These are phyloP conservation scores for Pogonognathellus flavescens DNA, from an alignment of 1,140 invertebrate species.

Conservation along the genomic window DNA sequence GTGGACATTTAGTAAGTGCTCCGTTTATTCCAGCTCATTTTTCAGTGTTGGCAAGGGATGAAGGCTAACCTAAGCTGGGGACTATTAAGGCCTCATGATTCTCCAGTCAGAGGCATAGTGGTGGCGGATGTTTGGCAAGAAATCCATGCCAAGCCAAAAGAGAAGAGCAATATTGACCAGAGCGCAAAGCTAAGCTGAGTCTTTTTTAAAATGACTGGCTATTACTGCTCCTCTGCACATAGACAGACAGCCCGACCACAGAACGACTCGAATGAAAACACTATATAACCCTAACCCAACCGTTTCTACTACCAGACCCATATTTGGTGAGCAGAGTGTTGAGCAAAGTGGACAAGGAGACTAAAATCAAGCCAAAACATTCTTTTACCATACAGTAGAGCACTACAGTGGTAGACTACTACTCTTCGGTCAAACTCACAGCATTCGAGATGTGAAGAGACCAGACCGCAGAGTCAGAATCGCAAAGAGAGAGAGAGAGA, in stretches of 20 bases:
- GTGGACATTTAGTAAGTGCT: not conserved
- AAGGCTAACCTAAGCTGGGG: slow-evolving; percentile 39
- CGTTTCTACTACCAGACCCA: not conserved
- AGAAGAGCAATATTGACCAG: slow-evolving; percentile 56
- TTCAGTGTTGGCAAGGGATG: slow-evolving; percentile 41
- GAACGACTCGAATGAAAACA: not conserved
- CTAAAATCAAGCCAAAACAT: too few species aligned
- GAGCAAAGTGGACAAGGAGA: too few species aligned
- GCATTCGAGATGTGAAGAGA: too few species aligned
- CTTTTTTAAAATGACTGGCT: slow-evolving; percentile 29
- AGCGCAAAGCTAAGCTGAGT: slow-evolving; percentile 31
- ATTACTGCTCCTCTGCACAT: slow-evolving; percentile 6
- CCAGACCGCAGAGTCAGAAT: not conserved
- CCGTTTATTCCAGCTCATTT: slow-evolving; percentile 3
- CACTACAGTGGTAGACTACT: too few species aligned
- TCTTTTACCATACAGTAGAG: too few species aligned
- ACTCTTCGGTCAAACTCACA: too few species aligned
- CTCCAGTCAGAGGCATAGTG: slow-evolving; percentile 16
- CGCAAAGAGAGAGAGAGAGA: not conserved
- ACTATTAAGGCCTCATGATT: slow-evolving; percentile 46
- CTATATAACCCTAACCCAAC: not conserved
- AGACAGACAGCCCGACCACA: not conserved
- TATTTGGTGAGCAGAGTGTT: too few species aligned
- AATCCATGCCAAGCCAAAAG: slow-evolving; percentile 23
- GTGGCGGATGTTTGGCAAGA: slow-evolving; percentile 25